These are phyloP conservation scores for Austrolebias charrua DNA, from an alignment of 2,797 vertebrate species.

Conservation along the genomic window DNA sequence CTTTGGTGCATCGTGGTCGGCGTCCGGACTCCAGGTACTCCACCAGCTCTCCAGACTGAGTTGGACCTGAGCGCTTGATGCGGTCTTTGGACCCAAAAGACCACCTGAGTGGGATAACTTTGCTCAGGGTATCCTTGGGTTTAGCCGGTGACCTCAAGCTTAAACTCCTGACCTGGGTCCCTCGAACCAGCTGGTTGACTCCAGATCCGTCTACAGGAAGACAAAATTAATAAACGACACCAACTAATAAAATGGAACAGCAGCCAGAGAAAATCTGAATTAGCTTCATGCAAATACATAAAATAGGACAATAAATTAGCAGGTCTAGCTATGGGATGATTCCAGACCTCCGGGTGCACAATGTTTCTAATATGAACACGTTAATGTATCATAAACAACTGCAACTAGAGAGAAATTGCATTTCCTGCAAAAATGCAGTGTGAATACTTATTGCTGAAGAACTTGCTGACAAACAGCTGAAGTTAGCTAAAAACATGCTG, in stretches of 20 bases:
- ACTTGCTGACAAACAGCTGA: too few relatives aligned
- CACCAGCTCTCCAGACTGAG: constrained; percentile 80
- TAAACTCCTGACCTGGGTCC: constrained; percentile 79
- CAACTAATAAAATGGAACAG: too few relatives aligned
- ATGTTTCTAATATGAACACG: too few relatives aligned
- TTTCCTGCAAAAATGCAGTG: too few relatives aligned
- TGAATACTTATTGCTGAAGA: too few relatives aligned
- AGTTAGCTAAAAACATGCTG: too few relatives aligned
- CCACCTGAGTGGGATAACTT: constrained; percentile 83
- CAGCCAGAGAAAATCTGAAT: neutral
- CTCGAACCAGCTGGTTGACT: constrained; percentile 72
- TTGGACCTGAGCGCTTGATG: constrained; percentile 45
- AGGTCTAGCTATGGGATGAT: too few relatives aligned
- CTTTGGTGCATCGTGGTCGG: constrained; percentile 86
- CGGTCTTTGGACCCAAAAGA: constrained; percentile 84
- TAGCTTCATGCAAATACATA: too few relatives aligned
- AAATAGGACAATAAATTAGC: too few relatives aligned
- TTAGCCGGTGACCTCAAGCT: constrained; percentile 83
- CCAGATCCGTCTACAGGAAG: constrained; percentile 77
- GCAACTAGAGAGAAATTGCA: too few relatives aligned
- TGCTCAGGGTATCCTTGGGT: constrained; percentile 74
- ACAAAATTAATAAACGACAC: neutral
- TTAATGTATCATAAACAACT: too few relatives aligned
- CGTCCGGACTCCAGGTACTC: constrained; percentile 90
- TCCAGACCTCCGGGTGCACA: too few relatives aligned